These are phyloP conservation scores for Drosophila carrolli DNA, from an alignment of 1,140 invertebrate genomes.

Conservation along the genomic window DNA sequence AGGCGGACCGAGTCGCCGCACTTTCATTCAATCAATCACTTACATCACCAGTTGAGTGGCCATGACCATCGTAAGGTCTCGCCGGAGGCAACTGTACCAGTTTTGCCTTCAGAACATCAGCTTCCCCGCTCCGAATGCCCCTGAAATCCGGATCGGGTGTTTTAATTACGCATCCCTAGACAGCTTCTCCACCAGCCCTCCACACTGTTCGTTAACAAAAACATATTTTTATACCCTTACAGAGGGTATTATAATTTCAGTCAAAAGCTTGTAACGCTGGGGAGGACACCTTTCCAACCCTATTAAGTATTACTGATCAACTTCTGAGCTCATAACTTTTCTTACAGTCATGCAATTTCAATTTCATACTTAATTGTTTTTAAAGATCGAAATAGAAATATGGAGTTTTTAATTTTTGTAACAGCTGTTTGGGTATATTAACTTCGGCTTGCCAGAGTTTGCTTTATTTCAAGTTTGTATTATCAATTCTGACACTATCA, in stretches of 20 bases:
- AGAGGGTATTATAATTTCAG: no score
- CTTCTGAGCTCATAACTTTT: no score
- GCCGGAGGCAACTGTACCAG: slow-evolving; percentile 30
- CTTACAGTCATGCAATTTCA: no score
- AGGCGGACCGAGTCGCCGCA: slow-evolving; percentile 32
- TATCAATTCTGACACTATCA: neutral
- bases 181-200: neutral
- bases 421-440: no score
- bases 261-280: no score
- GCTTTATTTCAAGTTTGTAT: neutral
- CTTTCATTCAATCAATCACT: slow-evolving; percentile 53
- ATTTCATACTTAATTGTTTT: no score
- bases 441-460: no score
- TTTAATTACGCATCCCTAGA: neutral
- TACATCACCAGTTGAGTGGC: slow-evolving; percentile 42
- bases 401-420: no score
- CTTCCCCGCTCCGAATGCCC: neutral
- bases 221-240: no score
- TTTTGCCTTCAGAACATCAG: neutral
- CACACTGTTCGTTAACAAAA: neutral
- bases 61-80: slow-evolving; percentile 37
- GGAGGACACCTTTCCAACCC: no score
- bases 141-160: slow-evolving; percentile 3
- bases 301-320: no score
- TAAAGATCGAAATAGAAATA: no score